A percentile compares a stretch with the other conserved stretches of the same genome.
Evolutionary conservation across 2,113 vertebrate genomes (phyloP).

Genomic region (Cyanoramphus novaezelandiae): DNA sequence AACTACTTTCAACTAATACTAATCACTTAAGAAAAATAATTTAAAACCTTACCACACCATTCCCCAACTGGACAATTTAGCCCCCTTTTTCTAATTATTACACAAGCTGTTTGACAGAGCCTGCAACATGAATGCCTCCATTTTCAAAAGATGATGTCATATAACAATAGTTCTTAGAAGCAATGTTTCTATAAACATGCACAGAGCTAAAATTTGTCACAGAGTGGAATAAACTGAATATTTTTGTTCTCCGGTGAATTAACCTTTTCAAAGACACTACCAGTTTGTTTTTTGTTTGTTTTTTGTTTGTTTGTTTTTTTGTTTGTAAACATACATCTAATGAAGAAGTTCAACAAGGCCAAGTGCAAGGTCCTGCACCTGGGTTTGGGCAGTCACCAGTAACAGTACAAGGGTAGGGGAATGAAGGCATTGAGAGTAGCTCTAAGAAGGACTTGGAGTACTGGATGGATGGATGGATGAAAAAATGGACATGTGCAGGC

Average conservation of each 20-base stretch:
- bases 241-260: background rate
- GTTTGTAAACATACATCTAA: background rate
- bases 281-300: background rate
- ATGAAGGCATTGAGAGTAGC: background rate
- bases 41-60: background rate
- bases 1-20: background rate
- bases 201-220: background rate
- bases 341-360: background rate
- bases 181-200: background rate
- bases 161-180: background rate
- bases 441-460: background rate
- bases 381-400: rapidly evolving
- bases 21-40: rapidly evolving
- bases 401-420: background rate
- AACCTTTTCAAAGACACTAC: background rate
- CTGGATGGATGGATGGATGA: background rate
- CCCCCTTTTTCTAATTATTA: background rate
- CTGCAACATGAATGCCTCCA: background rate
- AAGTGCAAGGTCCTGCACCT: background rate
- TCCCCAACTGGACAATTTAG: background rate
- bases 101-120: background rate
- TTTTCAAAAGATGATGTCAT: background rate
- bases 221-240: background rate
- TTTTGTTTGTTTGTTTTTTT: background rate
- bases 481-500: background rate